Evolutionary conservation across 2,113 vertebrate species (phyloP).

Genomic region (Oncorhynchus masou): DNA sequence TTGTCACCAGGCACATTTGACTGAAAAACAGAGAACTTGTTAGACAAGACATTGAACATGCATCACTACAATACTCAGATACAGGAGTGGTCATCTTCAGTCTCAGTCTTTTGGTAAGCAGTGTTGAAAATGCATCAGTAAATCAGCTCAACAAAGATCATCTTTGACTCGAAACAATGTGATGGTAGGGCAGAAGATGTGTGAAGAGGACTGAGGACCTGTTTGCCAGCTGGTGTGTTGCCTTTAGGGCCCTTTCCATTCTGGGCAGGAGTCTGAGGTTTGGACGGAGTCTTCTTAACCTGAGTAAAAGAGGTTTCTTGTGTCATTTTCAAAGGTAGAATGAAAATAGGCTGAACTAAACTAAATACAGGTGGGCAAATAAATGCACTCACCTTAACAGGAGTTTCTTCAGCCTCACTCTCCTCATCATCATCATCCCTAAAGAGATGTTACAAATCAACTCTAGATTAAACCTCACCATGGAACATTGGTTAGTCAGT

Average conservation of each 20-base stretch:
- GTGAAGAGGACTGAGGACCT: constrained; percentile 42
- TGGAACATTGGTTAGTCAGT: too few species aligned
- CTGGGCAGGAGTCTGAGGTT: constrained; percentile 56
- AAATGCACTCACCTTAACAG: constrained; percentile 39
- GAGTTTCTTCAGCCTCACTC: constrained; percentile 56
- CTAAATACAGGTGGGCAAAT: too few species aligned
- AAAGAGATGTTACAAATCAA: neutral
- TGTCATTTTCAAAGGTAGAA: neutral
- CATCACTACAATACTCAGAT: neutral
- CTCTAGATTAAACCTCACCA: neutral
- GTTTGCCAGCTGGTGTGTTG: constrained; percentile 49
- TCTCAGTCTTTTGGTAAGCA: constrained; percentile 69
- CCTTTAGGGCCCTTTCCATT: constrained; percentile 69
- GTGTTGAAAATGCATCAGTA: constrained; percentile 48
- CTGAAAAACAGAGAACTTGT: constrained; percentile 14
- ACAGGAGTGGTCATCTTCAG: constrained; percentile 17
- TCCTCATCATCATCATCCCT: constrained; percentile 44
- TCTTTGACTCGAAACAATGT: constrained; percentile 27
- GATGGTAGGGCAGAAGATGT: neutral
- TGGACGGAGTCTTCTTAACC: constrained; percentile 55
- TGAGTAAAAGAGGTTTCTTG: constrained; percentile 1
- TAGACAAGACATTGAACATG: neutral
- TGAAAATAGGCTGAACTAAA: too few species aligned
- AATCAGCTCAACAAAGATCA: constrained; percentile 60
- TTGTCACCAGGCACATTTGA: constrained; percentile 80